phyloP scores from a whole-genome alignment of 2,888 invertebrate species.

The Andrena flavipes region DNA sequence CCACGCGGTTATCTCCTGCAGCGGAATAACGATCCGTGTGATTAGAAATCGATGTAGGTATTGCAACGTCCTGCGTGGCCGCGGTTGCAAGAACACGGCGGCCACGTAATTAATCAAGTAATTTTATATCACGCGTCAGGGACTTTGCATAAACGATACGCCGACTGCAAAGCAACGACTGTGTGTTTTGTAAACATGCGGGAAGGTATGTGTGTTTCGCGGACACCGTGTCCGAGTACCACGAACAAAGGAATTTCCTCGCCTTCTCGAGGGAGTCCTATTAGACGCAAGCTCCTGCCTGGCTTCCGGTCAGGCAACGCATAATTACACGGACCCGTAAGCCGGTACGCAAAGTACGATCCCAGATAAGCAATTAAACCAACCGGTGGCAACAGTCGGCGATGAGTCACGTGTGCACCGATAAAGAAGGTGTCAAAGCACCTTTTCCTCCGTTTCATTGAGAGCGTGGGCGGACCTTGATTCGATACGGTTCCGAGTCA shows the following conservation, averaged over 20 bases:
- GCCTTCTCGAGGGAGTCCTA: conserved; percentile 58
- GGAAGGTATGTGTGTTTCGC: conserved; percentile 14
- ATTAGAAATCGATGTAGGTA: neutral
- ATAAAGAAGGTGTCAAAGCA: conserved; percentile 50
- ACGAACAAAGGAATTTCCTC: conserved; percentile 51
- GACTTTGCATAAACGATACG: conserved; percentile 1
- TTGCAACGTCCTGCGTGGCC: too few species aligned
- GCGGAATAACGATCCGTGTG: too few species aligned
- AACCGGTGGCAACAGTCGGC: conserved; percentile 3
- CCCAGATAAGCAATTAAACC: conserved; percentile 55
- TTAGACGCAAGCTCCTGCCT: conserved; percentile 36
- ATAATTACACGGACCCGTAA: conserved; percentile 75
- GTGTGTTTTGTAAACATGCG: conserved; percentile 12
- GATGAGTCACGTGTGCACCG: conserved; percentile 47
- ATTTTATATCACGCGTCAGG: neutral
- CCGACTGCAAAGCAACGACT: neutral
- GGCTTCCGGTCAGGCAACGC: conserved; percentile 79
- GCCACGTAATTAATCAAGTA: neutral
- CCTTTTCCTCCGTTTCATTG: conserved; percentile 11
- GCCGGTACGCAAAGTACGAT: conserved; percentile 47
- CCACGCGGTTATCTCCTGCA: too few species aligned
- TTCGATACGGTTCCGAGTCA: neutral
- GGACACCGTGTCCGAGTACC: neutral
- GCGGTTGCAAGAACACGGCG: neutral
- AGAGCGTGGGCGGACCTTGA: neutral